These are phyloP conservation scores for human (Homo sapiens) DNA, from an alignment of 2,113 vertebrate genomes.

Conservation along the genomic window DNA sequence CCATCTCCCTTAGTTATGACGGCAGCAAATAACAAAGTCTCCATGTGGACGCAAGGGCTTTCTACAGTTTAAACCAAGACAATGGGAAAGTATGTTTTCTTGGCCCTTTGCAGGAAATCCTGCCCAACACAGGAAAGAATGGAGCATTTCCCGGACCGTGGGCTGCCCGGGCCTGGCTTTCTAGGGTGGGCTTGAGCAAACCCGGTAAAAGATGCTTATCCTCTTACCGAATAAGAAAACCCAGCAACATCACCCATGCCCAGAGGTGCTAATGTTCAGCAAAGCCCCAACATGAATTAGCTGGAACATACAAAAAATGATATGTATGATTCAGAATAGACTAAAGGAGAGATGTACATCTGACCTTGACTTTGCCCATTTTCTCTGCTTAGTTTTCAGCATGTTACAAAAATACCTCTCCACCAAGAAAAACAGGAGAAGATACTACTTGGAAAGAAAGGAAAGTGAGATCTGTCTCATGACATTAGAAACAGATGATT, in stretches of 20 bases:
- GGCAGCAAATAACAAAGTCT: constrained; percentile 70
- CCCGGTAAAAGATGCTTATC: not conserved
- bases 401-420: not conserved
- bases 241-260: not conserved
- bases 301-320: not conserved
- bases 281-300: not conserved
- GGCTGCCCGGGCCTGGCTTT: not conserved
- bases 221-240: not conserved
- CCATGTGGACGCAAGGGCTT: constrained; percentile 70
- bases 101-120: constrained; percentile 87
- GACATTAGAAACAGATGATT: not conserved
- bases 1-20: constrained; percentile 80
- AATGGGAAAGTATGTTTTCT: constrained; percentile 86
- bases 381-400: not conserved
- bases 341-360: not conserved
- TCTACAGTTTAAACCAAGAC: constrained; percentile 77
- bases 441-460: not conserved
- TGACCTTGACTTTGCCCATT: not conserved
- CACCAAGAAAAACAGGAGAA: not conserved
- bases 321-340: not conserved
- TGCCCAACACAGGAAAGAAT: constrained; percentile 79
- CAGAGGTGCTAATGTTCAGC: too few species aligned
- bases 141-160: constrained; percentile 74
- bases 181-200: not conserved
- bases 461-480: not conserved